Evolutionary conservation across 1,140 invertebrate species (phyloP), one percentile per base, ranked within the genome.

Genomic region (Lethocerus indicus): DNA sequence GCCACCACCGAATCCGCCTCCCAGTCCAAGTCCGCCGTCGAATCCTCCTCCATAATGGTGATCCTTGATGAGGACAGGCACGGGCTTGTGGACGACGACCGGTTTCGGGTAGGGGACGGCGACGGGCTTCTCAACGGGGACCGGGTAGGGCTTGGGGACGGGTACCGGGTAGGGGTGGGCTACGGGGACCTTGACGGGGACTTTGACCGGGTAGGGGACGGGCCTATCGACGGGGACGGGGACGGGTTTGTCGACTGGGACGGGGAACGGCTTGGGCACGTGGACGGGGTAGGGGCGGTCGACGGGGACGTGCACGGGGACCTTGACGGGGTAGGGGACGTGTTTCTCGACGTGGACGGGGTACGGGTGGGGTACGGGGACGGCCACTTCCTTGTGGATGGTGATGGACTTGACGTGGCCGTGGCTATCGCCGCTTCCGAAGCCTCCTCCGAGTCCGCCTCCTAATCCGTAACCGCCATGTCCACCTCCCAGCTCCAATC

Each of bases 311-410:
- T 74, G 71, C 16, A 83, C 74, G 20, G 76, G 79, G 18, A 80
- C 77, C 72, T 58, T 75, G 74, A 21, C 77, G 71, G 60, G 74
- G 71, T 69, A 67, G 20, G 71, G 76, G 3, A 81, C 68, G 56
- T 75, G 72, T 58, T 81, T 80, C 54, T 77, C 74, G 20, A 64
- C 56, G 28, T 57, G 52, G 7, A 64, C 63, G 1, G 63, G 59
- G 54, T 61, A 63, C 12, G 62, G 63, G 14, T 52, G 44, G 14
- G 52, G 47, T 18, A 54, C 52, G 28, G 52, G 48, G 12, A 54
- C 52, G 25, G 47, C 16, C 6, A 71, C 65, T 54, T 68, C 64
- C 50, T 70, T 69, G 46, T 66, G 68, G 50, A 70, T 62, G 25
- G 66, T 68, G 32, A 66, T 58, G 16, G 66, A 61, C 43, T 67